Base-by-base conservation (phyloP, 30 jellyfish, hydroid and myxozoan genomes). In the Chironex yamaguchii region DNA sequence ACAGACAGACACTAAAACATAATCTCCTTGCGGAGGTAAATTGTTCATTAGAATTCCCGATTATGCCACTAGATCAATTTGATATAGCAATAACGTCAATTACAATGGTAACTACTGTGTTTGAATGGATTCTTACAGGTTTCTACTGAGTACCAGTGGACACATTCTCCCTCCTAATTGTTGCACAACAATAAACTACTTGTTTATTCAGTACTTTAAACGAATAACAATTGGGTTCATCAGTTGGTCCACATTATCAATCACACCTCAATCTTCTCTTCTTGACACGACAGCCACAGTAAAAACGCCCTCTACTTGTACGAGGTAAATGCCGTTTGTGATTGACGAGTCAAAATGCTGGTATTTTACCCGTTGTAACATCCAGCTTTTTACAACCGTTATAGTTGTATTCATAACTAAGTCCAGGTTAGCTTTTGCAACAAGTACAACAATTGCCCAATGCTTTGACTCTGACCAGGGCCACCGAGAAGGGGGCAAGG, bases 221-320 rank as follows among this genome's bases (percentile, higher is more conserved):
- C 9, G 97, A 35, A 20, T 62, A 58, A 34, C 97, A 91, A 82
- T 91, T 91, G 33, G 97, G 97, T 27, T 96, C 97, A 76, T 91
- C 76, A 34, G 92, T 63, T 1, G 97, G 97, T 1, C 97, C 97
- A 76, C 97, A 91, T 62, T 84, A 91, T 1, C 97, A 96, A 77
- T 91, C 97, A 48, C 93, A 91, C 21, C 0, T 3, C 27, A 67
- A 12, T 17, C 66, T 4, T 0, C 27, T 11, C 28, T 26, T 52
- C 90, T 74, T 49, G 27, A 89, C 90, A 24, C 54, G 34, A 42
- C 97, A 52, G 0, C 97, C 97, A 49, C 97, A 91, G 53, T 91
- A 91, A 78, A 75, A 33, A 28, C 21, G 36, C 20, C 96, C 96
- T 28, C 62, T 36, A 23, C 92, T 84, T 2, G 29, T 49, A 3